Evolutionary conservation across 2,888 invertebrate species (phyloP).

Genomic region (Ochlodes sylvanus): DNA sequence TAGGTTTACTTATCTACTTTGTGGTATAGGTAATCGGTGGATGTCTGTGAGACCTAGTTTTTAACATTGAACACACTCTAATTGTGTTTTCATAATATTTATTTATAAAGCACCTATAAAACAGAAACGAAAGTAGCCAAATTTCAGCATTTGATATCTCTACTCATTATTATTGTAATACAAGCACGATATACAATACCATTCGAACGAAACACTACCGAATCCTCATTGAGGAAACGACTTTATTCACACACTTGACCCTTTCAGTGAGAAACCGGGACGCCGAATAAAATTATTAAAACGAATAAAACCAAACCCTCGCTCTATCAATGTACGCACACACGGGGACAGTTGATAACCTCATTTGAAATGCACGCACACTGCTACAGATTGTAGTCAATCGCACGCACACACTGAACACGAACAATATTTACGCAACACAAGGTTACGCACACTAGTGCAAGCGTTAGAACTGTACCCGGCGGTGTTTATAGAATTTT

Average conservation of each 20-base stretch:
- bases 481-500: conserved; percentile 31
- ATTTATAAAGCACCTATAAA: no score
- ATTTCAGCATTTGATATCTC: background rate
- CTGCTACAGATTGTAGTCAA: conserved; percentile 22
- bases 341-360: conserved; percentile 64
- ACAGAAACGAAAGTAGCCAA: background rate
- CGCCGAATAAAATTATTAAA: conserved; percentile 68
- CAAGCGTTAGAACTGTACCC: conserved; percentile 26
- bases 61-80: no score
- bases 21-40: no score
- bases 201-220: conserved; percentile 5
- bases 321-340: conserved; percentile 50
- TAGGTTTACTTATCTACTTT: no score
- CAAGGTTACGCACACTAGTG: conserved; percentile 35
- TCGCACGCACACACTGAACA: conserved; percentile 24
- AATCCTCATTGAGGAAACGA: conserved; percentile 24
- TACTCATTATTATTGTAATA: background rate
- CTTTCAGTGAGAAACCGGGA: conserved; percentile 70
- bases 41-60: no score
- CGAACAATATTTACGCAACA: conserved; percentile 39
- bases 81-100: no score
- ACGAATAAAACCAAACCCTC: conserved; percentile 61
- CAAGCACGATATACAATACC: background rate
- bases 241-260: conserved; percentile 65
- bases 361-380: conserved; percentile 62